Conservation (phyloP, 2,113 vertebrate genomes). For the Phyllopteryx taeniolatus region DNA sequence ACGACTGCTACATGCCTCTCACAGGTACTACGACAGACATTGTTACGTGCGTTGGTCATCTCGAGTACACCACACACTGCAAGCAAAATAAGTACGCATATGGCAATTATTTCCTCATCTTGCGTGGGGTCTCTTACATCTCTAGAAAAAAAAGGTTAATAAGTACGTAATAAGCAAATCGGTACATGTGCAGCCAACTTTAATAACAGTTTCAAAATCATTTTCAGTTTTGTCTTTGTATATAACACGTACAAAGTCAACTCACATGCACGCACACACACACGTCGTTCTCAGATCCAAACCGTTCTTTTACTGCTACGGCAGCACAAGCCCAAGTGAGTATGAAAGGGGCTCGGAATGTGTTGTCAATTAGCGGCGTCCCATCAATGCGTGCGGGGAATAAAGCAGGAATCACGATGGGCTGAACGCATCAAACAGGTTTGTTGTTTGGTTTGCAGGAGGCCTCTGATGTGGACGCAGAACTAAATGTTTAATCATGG, state of each 20-base stretch:
- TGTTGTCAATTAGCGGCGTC: constrained; percentile 48
- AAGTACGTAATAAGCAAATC: too few relatives aligned
- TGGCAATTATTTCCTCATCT: too few relatives aligned
- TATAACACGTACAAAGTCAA: not conserved
- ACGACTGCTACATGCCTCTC: too few relatives aligned
- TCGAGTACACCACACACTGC: too few relatives aligned
- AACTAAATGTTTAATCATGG: constrained; percentile 28
- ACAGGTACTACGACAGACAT: too few relatives aligned
- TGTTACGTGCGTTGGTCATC: too few relatives aligned
- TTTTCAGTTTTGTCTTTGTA: not conserved
- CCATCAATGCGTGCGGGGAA: constrained; percentile 22
- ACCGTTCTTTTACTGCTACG: too few relatives aligned
- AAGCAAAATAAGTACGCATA: too few relatives aligned
- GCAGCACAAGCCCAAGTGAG: constrained; percentile 15
- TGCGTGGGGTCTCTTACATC: too few relatives aligned
- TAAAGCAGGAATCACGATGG: constrained; percentile 14
- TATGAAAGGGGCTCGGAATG: constrained; percentile 26
- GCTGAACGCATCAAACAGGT: constrained; percentile 32
- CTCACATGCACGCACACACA: too few relatives aligned
- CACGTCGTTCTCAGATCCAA: constrained; percentile 2
- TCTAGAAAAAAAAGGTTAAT: too few relatives aligned
- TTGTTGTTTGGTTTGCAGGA: constrained; percentile 17
- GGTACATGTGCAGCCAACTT: not conserved
- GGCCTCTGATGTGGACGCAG: constrained; percentile 21
- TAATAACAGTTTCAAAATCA: not conserved